Conservation (phyloP, 2,113 vertebrate species). For the Boleophthalmus pectinirostris region DNA sequence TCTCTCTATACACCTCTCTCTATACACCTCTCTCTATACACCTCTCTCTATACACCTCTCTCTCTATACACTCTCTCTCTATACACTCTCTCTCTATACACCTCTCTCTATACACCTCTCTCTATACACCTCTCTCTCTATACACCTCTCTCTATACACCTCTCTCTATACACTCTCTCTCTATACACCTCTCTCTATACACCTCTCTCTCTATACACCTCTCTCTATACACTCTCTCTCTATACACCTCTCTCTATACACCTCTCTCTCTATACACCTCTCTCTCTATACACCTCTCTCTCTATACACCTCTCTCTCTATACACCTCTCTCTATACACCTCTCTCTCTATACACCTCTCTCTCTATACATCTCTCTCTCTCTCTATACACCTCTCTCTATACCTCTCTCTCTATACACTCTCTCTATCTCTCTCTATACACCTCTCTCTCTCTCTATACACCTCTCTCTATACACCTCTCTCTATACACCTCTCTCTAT, state of each 20-base stretch:
- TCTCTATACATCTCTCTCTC: not conserved
- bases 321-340: too few relatives aligned
- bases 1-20: not conserved
- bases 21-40: not conserved
- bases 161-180: not conserved
- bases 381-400: not conserved
- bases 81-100: too few relatives aligned
- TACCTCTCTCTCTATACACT: not conserved
- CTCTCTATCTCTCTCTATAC: not conserved
- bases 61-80: too few relatives aligned
- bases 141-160: not conserved
- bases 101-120: not conserved
- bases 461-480: not conserved
- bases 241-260: too few relatives aligned
- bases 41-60: too few relatives aligned
- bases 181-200: not conserved
- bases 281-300: not conserved
- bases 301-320: not conserved
- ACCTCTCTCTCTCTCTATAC: not conserved
- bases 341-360: not conserved
- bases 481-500: not conserved
- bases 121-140: not conserved
- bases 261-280: not conserved
- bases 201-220: not conserved
- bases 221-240: not conserved